phyloP scores from a whole-genome alignment of 2,113 vertebrate species.

The Perca fluviatilis region DNA sequence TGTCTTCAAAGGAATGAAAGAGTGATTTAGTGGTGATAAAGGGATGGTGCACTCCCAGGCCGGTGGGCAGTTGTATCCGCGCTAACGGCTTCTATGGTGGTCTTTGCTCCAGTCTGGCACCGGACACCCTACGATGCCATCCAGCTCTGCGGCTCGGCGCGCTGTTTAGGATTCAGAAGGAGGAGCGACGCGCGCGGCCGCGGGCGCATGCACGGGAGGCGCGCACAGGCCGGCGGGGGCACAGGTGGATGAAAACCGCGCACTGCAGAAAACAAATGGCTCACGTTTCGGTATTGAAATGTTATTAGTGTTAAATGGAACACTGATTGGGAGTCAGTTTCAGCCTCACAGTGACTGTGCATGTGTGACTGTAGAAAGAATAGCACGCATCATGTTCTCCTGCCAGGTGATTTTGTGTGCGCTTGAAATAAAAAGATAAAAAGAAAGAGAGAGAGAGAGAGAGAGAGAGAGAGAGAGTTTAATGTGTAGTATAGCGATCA shows the following conservation, averaged over 20 bases:
- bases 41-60: not conserved
- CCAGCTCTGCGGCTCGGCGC: slow-evolving; percentile 20
- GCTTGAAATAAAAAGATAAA: not conserved
- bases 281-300: not conserved
- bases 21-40: not conserved
- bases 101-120: not conserved
- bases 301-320: not conserved
- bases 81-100: not conserved
- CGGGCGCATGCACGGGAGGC: not conserved
- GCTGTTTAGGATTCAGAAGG: slow-evolving; percentile 7
- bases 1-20: not conserved
- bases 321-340: not conserved
- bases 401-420: not conserved
- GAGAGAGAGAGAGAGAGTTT: not conserved
- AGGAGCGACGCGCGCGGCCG: slow-evolving; percentile 4
- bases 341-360: no score
- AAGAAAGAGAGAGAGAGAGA: not conserved
- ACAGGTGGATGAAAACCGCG: slow-evolving; percentile 44
- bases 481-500: no score
- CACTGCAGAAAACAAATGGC: slow-evolving; percentile 11
- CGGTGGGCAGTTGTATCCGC: not conserved
- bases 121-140: slow-evolving; percentile 15
- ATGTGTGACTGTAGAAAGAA: not conserved
- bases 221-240: slow-evolving; percentile 18
- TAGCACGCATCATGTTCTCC: not conserved